These are phyloP conservation scores for Sebastes schlegelii DNA, from an alignment of 2,113 vertebrate species.

Conservation along the genomic window DNA sequence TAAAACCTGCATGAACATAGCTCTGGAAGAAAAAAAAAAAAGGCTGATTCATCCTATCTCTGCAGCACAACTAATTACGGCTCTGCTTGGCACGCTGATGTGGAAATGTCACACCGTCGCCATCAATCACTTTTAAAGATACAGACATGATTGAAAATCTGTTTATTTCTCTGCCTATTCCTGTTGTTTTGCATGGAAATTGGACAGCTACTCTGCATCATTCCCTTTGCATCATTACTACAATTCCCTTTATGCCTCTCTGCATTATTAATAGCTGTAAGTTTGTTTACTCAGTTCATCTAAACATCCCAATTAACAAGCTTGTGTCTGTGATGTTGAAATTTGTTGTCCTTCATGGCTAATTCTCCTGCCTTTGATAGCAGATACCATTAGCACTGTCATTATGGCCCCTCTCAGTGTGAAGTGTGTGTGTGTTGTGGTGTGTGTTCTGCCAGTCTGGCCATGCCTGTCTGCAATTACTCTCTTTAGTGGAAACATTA, in stretches of 20 bases:
- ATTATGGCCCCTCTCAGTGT: slow-evolving; percentile 65
- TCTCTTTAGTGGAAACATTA: slow-evolving; percentile 69
- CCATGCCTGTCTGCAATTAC: slow-evolving; percentile 67
- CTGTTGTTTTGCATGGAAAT: slow-evolving; percentile 38
- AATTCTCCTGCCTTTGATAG: slow-evolving; percentile 76
- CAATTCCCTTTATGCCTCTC: slow-evolving; percentile 53
- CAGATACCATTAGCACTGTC: slow-evolving; percentile 71
- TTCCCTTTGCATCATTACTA: slow-evolving; percentile 50
- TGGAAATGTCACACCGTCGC: slow-evolving; percentile 52
- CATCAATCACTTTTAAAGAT: slow-evolving; percentile 55
- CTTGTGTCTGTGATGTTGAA: slow-evolving; percentile 64
- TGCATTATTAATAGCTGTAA: slow-evolving; percentile 61
- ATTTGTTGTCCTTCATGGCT: slow-evolving; percentile 73
- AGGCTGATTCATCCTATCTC: slow-evolving; percentile 35
- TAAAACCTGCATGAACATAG: slow-evolving; percentile 29
- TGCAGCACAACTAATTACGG: slow-evolving; percentile 48
- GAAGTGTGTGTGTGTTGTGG: slow-evolving; percentile 37
- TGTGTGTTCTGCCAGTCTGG: slow-evolving; percentile 58
- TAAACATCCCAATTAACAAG: slow-evolving; percentile 72
- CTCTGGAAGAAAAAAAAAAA: slow-evolving; percentile 6
- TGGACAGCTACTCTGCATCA: slow-evolving; percentile 35
- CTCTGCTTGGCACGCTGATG: slow-evolving; percentile 39
- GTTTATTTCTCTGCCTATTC: slow-evolving; percentile 25
- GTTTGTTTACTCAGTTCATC: slow-evolving; percentile 73
- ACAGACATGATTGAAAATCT: slow-evolving; percentile 38